Base-by-base conservation (phyloP, 1,140 invertebrate species). In the Panagrolaimus sp. region DNA sequence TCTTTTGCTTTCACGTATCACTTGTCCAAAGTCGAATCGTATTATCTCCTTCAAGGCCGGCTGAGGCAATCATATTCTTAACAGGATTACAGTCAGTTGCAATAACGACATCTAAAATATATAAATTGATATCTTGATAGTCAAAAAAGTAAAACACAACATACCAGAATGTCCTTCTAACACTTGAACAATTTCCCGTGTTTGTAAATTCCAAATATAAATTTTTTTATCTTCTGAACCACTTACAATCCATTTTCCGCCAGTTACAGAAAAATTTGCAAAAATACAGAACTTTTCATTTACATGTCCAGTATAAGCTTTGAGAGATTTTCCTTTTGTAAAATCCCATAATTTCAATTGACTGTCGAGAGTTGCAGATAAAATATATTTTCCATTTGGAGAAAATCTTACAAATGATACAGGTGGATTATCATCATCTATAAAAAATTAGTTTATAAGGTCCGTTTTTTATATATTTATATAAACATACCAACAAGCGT, bases 201-300 rank as follows among this genome's bases (percentile, higher is more conserved):
- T 96, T 83, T 99, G 96, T 67, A 99, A 87, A 88, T 98, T 98
- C 96, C 96, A 99, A 78, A 99, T 96, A 81, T 97, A 98, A 3
- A 99, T 94, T 87, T 94, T 88, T 83, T 96, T 94, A 84, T 99
- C 96, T 87, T 99, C 96, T n/a, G 95, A 98, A 15, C 96, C 96
- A 64, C 94, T 96, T 52, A 98, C 95, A 84, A 99, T 98, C 96
- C 96, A 99, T 88, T 98, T 98, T 84, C 95, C 96, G 71, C 96
- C 96, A 55, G 96, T 99, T 4, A 98, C 94, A 65, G 95, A 98
- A 84, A 99, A 99, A 85, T 98, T 99, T 26, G 96, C 95, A 86
- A 98, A 98, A 84, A 99, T 96, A 84, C 96, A 98, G 85, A 98
- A 99, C 84, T 98, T 98, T 86, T 98, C 94, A 87, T 99, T 99